Conservation (phyloP, 2,113 vertebrate genomes). For the Scolopax mira region DNA sequence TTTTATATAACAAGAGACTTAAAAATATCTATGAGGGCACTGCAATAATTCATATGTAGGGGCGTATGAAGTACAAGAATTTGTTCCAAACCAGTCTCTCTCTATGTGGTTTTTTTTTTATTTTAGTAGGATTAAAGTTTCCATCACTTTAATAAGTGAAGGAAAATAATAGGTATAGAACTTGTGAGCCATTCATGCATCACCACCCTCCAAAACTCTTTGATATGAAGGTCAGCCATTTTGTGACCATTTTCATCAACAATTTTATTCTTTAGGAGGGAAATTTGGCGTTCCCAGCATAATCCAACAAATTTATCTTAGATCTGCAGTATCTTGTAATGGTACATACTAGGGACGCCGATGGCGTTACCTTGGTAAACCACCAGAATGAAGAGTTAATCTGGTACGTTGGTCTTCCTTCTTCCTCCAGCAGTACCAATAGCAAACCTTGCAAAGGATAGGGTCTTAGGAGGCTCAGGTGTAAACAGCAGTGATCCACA, state of each 20-base stretch:
- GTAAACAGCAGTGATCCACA: background rate
- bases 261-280: background rate
- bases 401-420: background rate
- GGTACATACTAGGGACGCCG: background rate
- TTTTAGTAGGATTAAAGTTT: conserved; percentile 21
- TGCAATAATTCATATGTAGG: conserved; percentile 16
- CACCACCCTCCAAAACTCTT: background rate
- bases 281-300: background rate
- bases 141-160: too few species aligned
- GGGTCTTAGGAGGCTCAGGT: background rate
- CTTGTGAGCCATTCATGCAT: background rate
- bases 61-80: conserved; percentile 1
- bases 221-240: background rate
- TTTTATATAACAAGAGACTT: conserved; percentile 43
- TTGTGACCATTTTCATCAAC: background rate
- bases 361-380: background rate
- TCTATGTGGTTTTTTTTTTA: background rate
- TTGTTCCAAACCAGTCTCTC: conserved; percentile 51
- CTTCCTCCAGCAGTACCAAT: background rate
- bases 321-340: background rate
- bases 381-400: background rate
- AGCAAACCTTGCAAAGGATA: background rate
- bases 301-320: background rate
- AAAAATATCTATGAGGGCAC: conserved; percentile 29
- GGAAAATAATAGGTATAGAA: conserved; percentile 31